Conservation (phyloP, 2,797 vertebrate species). For the Parauchenoglanis ngamensis region DNA sequence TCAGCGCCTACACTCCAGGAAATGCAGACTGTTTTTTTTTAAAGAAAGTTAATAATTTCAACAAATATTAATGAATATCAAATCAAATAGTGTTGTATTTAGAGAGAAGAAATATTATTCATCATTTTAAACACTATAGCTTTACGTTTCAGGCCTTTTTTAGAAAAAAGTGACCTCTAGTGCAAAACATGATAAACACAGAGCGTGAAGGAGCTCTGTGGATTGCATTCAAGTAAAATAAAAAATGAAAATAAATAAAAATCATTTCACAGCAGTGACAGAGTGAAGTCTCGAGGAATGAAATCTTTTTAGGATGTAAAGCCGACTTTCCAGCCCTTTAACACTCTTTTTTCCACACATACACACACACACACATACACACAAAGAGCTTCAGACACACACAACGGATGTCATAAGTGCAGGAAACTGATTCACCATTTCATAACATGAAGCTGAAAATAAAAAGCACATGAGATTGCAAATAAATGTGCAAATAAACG, state of each 20-base stretch:
- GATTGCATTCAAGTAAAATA: constrained; percentile 1
- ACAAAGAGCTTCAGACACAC: constrained; percentile 42
- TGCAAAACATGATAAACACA: not conserved
- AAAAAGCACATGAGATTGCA: not conserved
- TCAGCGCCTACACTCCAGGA: not conserved
- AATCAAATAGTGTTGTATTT: not conserved
- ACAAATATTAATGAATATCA: not conserved
- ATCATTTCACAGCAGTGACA: not conserved
- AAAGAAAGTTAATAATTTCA: not conserved
- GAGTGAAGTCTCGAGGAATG: not conserved
- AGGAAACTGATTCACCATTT: constrained; percentile 17
- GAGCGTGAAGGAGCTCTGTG: constrained; percentile 14
- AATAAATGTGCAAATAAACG: not conserved
- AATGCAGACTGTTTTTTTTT: not conserved
- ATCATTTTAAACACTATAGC: not conserved
- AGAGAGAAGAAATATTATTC: not conserved
- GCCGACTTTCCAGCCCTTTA: not conserved
- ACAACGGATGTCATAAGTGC: constrained; percentile 25
- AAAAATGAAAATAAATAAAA: not conserved
- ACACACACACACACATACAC: not conserved
- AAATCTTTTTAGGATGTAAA: not conserved
- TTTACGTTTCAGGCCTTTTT: not conserved
- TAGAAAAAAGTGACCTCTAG: not conserved
- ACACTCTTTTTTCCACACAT: not conserved
- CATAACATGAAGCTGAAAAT: not conserved